A percentile compares a stretch with the other conserved stretches of the same genome.
phyloP scores from a whole-genome alignment of 2,113 vertebrate species.

The mouse (Mus musculus) region GRCm39 chr3:141166501-141167000 shows the following conservation, averaged over 20 bases:
- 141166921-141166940: background rate
- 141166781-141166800: background rate
- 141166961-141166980: background rate
- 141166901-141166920: slow-evolving; percentile 16
- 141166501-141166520: too few species aligned
- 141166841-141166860: background rate
- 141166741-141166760: background rate
- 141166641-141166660: background rate
- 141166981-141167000: background rate
- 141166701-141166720: background rate
- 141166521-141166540: background rate
- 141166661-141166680: background rate
- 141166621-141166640: background rate
- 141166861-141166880: background rate
- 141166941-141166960: background rate
- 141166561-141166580: background rate
- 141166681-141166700: too few species aligned
- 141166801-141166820: background rate
- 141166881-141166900: background rate
- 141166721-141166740: background rate
- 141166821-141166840: background rate
- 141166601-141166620: background rate
- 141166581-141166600: background rate
- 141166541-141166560: background rate
- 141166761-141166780: background rate